Evolutionary conservation across 2,113 vertebrate genomes (phyloP).

Genomic region (Capricornis sumatraensis): DNA sequence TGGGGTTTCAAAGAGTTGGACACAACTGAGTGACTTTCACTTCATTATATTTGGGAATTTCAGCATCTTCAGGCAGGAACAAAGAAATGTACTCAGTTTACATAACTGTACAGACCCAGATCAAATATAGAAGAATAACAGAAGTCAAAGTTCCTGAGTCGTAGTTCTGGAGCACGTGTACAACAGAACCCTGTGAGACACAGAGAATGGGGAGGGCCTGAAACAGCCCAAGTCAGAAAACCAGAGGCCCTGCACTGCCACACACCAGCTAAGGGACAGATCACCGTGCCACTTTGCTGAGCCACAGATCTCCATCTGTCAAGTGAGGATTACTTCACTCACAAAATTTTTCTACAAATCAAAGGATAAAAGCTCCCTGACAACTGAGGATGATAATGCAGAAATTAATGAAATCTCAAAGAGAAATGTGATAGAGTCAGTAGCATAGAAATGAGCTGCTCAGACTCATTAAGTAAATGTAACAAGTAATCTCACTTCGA

Average conservation of each 20-base stretch:
- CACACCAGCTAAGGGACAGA: not conserved
- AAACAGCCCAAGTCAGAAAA: not conserved
- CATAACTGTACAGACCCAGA: not conserved
- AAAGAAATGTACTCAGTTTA: not conserved
- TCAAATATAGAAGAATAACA: not conserved
- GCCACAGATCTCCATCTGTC: not conserved
- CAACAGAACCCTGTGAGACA: not conserved
- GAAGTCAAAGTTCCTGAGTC: not conserved
- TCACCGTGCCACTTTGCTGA: not conserved
- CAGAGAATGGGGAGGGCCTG: not conserved
- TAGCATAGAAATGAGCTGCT: not conserved
- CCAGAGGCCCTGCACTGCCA: not conserved
- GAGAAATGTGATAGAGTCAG: not conserved
- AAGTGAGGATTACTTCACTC: not conserved
- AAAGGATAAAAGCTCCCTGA: not conserved
- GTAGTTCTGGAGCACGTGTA: not conserved
- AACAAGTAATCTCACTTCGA: not conserved
- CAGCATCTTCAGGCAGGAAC: not conserved
- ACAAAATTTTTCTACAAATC: not conserved
- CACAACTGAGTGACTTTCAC: rapidly evolving
- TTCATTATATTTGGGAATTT: not conserved
- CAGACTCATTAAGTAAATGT: not conserved
- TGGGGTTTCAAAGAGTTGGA: not conserved
- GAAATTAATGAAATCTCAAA: not conserved
- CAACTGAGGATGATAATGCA: not conserved